A percentile compares a stretch with the other conserved stretches of the same genome.
phyloP scores from a whole-genome alignment of 2,888 invertebrate genomes.

The Harmothoe impar region DNA sequence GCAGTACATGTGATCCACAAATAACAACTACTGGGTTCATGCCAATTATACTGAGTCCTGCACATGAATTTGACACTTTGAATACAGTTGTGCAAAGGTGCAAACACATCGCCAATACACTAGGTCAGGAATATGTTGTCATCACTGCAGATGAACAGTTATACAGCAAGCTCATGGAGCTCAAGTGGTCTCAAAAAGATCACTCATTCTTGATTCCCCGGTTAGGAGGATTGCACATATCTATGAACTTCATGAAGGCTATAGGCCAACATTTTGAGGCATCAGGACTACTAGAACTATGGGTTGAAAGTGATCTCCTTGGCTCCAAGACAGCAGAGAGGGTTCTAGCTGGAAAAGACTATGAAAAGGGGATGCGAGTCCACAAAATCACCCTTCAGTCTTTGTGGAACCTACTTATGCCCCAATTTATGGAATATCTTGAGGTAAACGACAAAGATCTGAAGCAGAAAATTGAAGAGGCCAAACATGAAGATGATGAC shows the following conservation, averaged over 20 bases:
- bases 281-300: constrained; percentile 55
- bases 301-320: constrained; percentile 56
- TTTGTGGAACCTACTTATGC: too few species aligned
- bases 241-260: constrained; percentile 62
- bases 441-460: too few species aligned
- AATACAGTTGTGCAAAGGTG: constrained; percentile 38
- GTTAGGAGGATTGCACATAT: constrained; percentile 44
- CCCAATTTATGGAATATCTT: too few species aligned
- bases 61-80: constrained; percentile 17
- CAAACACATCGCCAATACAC: neutral
- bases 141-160: neutral
- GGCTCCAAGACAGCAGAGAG: constrained; percentile 59
- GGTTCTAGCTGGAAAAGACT: neutral
- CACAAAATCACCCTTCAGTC: too few species aligned
- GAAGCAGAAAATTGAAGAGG: too few species aligned
- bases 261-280: constrained; percentile 60
- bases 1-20: neutral
- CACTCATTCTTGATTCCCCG: too few species aligned
- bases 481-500: too few species aligned
- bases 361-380: too few species aligned
- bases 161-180: too few species aligned
- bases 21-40: too few species aligned
- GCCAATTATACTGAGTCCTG: neutral
- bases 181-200: too few species aligned
- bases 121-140: neutral